Percentiles rank a stretch among this genome's conserved stretches.
Conservation (phyloP, 2,113 vertebrate species). For the Engystomops pustulosus region DNA sequence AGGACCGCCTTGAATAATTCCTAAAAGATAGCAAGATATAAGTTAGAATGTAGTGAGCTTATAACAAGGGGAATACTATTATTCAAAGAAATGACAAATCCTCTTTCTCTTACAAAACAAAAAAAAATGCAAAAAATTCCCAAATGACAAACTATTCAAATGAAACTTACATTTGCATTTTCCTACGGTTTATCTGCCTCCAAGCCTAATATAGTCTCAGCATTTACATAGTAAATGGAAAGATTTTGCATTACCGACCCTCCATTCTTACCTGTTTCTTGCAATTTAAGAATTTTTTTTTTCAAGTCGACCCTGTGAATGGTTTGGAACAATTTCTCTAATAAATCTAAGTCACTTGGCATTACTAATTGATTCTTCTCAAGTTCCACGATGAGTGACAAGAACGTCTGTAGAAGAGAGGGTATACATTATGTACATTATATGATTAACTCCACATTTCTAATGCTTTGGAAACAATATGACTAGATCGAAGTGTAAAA, state of each 20-base stretch:
- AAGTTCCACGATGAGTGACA: slow-evolving; percentile 84
- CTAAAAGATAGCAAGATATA: background rate
- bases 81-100: no score
- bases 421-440: background rate
- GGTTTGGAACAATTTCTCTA: slow-evolving; percentile 78
- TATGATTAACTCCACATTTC: background rate
- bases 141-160: no score
- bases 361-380: slow-evolving; percentile 85
- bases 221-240: no score
- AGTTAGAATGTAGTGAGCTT: no score
- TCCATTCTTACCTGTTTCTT: slow-evolving; percentile 78
- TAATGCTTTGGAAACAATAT: background rate
- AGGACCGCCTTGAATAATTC: background rate
- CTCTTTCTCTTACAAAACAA: no score
- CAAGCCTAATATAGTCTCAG: no score
- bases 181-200: no score
- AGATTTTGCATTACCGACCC: background rate
- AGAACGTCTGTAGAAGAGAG: slow-evolving; percentile 79
- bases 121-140: no score
- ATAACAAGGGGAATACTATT: no score
- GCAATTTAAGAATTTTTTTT: slow-evolving; percentile 81
- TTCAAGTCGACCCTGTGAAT: slow-evolving; percentile 85
- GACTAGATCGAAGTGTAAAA: background rate
- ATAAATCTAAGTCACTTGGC: slow-evolving; percentile 77
- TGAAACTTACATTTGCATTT: no score